Evolutionary conservation across 1,140 invertebrate species (phyloP).

Genomic region (Probaryconus sp.): DNA sequence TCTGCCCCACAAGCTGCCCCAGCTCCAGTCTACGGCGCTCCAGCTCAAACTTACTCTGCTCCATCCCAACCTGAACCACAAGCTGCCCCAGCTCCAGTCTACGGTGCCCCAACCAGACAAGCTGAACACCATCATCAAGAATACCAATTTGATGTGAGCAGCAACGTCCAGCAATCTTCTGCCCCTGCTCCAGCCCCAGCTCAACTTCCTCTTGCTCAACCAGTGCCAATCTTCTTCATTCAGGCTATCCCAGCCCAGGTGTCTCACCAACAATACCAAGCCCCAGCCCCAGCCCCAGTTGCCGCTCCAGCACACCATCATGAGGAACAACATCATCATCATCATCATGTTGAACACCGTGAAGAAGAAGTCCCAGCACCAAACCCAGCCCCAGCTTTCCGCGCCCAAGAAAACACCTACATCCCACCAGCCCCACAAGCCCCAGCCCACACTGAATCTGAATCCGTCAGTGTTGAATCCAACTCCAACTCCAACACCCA

Average conservation of each 20-base stretch:
- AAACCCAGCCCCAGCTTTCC: constrained; percentile 11
- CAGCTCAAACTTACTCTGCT: not conserved
- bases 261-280: constrained; percentile 5
- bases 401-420: constrained; percentile 18
- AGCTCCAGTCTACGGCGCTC: constrained; percentile 30
- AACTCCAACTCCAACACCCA: constrained; percentile 38
- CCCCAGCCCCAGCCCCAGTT: constrained; percentile 7
- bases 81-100: not conserved
- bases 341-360: too few species aligned
- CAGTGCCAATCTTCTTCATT: not conserved
- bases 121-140: not conserved
- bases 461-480: constrained; percentile 39
- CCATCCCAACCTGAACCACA: not conserved
- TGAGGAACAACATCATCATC: constrained; percentile 8
- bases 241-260: too few species aligned
- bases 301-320: constrained; percentile 2
- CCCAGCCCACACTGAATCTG: constrained; percentile 10
- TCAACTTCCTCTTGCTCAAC: not conserved
- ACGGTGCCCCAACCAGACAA: too few species aligned
- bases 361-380: constrained; percentile 10
- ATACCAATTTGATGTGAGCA: constrained; percentile 4
- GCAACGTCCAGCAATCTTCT: not conserved
- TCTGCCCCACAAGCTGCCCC: too few species aligned
- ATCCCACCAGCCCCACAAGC: constrained; percentile 35
- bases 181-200: constrained; percentile 7